These are phyloP conservation scores for Oreochromis tanganicae DNA, from an alignment of 2,113 vertebrate species.

Conservation along the genomic window DNA sequence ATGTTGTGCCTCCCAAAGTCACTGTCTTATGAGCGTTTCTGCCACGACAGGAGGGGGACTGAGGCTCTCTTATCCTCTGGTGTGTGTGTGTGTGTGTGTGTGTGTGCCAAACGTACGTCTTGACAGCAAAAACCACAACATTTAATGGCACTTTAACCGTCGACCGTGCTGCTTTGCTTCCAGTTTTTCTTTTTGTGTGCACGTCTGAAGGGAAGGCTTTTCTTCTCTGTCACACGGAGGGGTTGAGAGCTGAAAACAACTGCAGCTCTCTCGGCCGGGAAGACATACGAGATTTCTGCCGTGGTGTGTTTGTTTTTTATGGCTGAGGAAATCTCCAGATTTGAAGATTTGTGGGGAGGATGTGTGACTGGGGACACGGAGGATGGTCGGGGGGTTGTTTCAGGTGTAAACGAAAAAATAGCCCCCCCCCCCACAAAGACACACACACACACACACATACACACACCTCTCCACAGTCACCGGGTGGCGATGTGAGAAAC, in stretches of 20 bases:
- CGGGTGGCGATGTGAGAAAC: neutral
- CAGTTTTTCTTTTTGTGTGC: neutral
- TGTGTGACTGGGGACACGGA: neutral
- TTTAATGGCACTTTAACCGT: neutral
- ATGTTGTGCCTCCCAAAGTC: constrained; percentile 18
- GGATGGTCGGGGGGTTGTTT: neutral
- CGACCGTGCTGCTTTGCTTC: neutral
- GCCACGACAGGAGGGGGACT: constrained; percentile 28
- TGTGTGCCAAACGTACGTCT: constrained; percentile 2
- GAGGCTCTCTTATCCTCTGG: constrained; percentile 1
- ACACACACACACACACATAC: neutral
- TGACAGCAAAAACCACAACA: neutral
- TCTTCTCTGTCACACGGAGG: neutral
- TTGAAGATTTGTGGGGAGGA: neutral
- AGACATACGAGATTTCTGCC: neutral
- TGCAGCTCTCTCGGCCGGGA: constrained; percentile 11
- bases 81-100: neutral
- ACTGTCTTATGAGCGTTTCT: constrained; percentile 31
- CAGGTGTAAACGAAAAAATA: neutral
- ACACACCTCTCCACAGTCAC: neutral
- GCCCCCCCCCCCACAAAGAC: neutral
- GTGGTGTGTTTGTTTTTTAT: neutral
- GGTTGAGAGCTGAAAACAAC: neutral
- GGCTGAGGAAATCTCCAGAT: neutral
- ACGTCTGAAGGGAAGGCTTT: neutral